A percentile compares a stretch with the other conserved stretches of the same genome.
Evolutionary conservation across 2,797 vertebrate species (phyloP).

Genomic region (Ctenopoma kingsleyae): DNA sequence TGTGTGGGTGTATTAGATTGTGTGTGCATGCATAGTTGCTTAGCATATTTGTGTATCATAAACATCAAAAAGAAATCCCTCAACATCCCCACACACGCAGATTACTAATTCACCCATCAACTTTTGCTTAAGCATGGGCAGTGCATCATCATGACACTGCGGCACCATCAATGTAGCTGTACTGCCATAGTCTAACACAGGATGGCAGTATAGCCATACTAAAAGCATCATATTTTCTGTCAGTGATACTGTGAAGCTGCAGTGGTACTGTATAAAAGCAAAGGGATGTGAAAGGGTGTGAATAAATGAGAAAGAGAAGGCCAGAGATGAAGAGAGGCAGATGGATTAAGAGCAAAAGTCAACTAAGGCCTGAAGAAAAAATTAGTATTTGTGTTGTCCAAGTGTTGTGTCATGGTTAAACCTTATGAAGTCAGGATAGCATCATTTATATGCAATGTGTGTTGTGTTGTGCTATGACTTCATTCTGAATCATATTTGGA

Average conservation of each 20-base stretch:
- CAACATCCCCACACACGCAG: conserved; percentile 21
- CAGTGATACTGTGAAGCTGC: conserved; percentile 43
- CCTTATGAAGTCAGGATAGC: background rate
- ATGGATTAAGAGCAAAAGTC: conserved; percentile 73
- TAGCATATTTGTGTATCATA: conserved; percentile 7
- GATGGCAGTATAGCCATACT: conserved; percentile 75
- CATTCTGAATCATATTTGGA: conserved; percentile 16
- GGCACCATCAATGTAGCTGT: conserved; percentile 45
- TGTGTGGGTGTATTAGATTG: background rate
- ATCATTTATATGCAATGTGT: background rate
- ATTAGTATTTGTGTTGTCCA: background rate
- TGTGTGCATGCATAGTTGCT: background rate
- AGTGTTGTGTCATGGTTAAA: conserved; percentile 15
- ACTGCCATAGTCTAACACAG: conserved; percentile 62
- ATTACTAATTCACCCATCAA: conserved; percentile 53
- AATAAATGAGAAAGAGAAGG: conserved; percentile 1
- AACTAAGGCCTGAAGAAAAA: conserved; percentile 10
- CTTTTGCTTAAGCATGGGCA: conserved; percentile 48
- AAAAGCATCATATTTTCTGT: background rate
- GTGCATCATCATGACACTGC: conserved; percentile 60
- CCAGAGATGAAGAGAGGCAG: conserved; percentile 57
- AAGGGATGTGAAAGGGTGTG: conserved; percentile 26
- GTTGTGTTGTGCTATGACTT: conserved; percentile 1
- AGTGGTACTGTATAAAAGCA: conserved; percentile 46
- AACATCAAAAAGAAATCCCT: conserved; percentile 44